phyloP scores from a whole-genome alignment of 2,797 vertebrate species.

The Lutjanus campechanus region DNA sequence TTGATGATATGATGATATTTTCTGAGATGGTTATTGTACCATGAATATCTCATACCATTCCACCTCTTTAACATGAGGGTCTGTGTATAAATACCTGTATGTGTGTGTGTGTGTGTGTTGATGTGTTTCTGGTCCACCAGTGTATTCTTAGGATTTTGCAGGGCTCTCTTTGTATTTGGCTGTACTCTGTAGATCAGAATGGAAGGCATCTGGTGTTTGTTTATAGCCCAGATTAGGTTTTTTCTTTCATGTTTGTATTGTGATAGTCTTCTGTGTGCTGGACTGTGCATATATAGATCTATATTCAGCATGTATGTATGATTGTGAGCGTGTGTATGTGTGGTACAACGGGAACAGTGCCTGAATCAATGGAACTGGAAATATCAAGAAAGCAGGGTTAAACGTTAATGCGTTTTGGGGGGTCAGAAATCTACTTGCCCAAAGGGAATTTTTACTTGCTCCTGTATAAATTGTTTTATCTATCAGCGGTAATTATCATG shows the following conservation, averaged over 20 bases:
- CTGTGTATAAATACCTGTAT: not conserved
- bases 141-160: slow-evolving; percentile 43
- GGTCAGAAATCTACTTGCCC: too few relatives aligned
- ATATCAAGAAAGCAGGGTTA: too few relatives aligned
- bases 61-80: slow-evolving; percentile 20
- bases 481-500: too few relatives aligned
- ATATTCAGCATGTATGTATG: slow-evolving; percentile 20
- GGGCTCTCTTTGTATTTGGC: slow-evolving; percentile 42
- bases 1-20: too few relatives aligned
- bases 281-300: not conserved
- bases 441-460: too few relatives aligned
- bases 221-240: slow-evolving; percentile 43
- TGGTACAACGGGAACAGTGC: not conserved
- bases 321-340: not conserved
- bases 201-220: slow-evolving; percentile 62
- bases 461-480: too few relatives aligned
- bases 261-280: not conserved
- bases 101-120: not conserved
- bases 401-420: too few relatives aligned
- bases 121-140: slow-evolving; percentile 36
- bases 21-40: too few relatives aligned
- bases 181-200: slow-evolving; percentile 37
- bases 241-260: slow-evolving; percentile 16
- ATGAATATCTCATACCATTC: too few relatives aligned
- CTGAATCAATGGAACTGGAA: too few relatives aligned